Base-by-base conservation (phyloP, 2,888 invertebrate species). In the Cheilosia grossa region DNA sequence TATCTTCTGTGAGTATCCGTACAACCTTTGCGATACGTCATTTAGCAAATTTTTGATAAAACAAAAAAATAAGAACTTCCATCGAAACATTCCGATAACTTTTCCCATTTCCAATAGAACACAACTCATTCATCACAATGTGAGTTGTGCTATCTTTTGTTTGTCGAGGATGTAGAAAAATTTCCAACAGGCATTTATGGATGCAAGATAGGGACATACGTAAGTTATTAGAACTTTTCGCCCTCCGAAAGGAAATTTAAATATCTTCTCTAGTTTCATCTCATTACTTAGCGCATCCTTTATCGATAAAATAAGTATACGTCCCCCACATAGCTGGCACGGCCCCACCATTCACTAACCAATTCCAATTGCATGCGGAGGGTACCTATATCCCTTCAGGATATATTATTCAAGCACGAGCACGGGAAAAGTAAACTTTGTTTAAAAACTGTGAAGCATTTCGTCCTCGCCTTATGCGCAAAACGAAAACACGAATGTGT, bases 251-350 rank as follows among this genome's bases (percentile, higher is more conserved):
- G 54, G 42, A 59, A 61, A 66, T 72, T 66, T 59, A 82, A 66
- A 80, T 67, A 58, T 81, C 63, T 73, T 42, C 17, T 58, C 27
- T 58, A n/a, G 61, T 63, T 69, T 67, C 63, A 30, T 44, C 69
- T 78, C 78, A 73, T 74, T 82, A 79, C 79, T 67, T 63, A 82
- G 67, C 61, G 27, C 67, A 58, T 69, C 37, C 67, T 54, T 74
- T 64, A 59, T 54, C 66, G 58, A 24, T n/a, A 51, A 74, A 73
- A 33, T 47, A 42, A 44, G 21, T n/a, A 10, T 51, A 27, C 19
- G 13, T 2, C 4, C 0, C 9, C 30, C 30, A 19, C 10, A 10
- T 21, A 19, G 10, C 44, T 19, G 2, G 21, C 33, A 33, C 24
- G 33, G 17, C 40, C 27, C 15, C 49, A 21, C 13, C 51, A 24